A percentile compares a stretch with the other conserved stretches of the same genome.
phyloP scores from a whole-genome alignment of 1,140 invertebrate genomes.

The Myzus persicae region DNA sequence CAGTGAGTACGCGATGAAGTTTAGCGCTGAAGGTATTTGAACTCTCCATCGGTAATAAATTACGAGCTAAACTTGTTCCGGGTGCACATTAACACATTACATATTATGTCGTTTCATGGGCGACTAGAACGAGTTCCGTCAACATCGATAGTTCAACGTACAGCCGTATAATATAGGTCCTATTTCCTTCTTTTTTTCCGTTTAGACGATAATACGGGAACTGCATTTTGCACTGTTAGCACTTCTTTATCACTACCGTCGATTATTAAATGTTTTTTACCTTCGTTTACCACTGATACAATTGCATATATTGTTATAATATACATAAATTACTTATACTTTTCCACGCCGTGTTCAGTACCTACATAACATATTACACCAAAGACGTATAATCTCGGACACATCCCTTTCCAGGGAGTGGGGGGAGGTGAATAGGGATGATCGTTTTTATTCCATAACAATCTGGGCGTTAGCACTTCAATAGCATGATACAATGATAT shows the following conservation, averaged over 20 bases:
- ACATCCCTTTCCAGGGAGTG: not conserved
- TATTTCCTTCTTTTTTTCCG: too few species aligned
- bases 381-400: not conserved
- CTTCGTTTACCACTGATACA: not conserved
- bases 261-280: not conserved
- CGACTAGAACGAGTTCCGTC: not conserved
- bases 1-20: not conserved
- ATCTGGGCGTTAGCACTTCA: not conserved
- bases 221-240: too few species aligned
- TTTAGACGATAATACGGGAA: too few species aligned
- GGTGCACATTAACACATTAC: not conserved
- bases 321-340: not conserved
- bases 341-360: not conserved
- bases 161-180: not conserved
- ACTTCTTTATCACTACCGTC: not conserved
- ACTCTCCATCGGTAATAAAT: not conserved
- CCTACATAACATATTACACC: not conserved
- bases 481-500: not conserved
- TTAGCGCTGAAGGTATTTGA: not conserved
- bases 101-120: not conserved
- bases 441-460: not conserved
- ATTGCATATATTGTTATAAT: too few species aligned
- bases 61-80: not conserved
- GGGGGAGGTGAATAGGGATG: not conserved
- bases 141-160: not conserved